Evolutionary conservation across 2,888 invertebrate genomes (phyloP), one percentile per base, ranked within the genome.

Genomic region (Drosophila falleni): DNA sequence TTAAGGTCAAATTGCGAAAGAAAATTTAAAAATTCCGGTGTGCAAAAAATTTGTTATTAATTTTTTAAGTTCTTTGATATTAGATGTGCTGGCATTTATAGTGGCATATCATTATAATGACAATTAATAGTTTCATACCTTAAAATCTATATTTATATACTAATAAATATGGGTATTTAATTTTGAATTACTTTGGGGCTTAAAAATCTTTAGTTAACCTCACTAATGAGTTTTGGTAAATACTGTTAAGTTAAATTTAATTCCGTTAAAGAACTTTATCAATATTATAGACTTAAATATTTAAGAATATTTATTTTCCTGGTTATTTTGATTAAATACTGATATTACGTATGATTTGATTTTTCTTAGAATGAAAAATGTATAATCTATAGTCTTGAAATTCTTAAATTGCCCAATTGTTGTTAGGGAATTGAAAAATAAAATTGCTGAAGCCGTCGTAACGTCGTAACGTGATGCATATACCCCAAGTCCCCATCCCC

Each of bases 341-440:
- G 10, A 1, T 42, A 19, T 4, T 16, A 16, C 29, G 3, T 23
- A 23, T 23, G 3, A 13, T 13, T 3, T 35, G n/a, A 2, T 35
- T 35, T 35, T 37, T 19, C 19, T 19, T 19, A 1, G 19, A 19
- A 19, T 19, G 19, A 19, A 23, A 23, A 23, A 23, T 23, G 0
- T n/a, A n/a, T n/a, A n/a, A n/a, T 23, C 23, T 4, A 19, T 9
- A 51, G 23, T n/a, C 23, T 10, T 29, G n/a, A 42, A n/a, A 15
- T 39, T 11, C 5, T 37, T 8, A 1, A 39, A n/a, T 54, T 42
- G 13, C 16, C 31, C 54, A 42, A 29, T n/a, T 15, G n/a, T 8
- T 8, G 56, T 56, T 11, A 56, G 56, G 31, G 56, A 42, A 59
- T 59, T 37, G 9, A 6, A 29, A 49, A 29, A 13, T 35, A 26